Evolutionary conservation across 2,888 invertebrate species (phyloP).

Genomic region (Sarcophaga subvicina): DNA sequence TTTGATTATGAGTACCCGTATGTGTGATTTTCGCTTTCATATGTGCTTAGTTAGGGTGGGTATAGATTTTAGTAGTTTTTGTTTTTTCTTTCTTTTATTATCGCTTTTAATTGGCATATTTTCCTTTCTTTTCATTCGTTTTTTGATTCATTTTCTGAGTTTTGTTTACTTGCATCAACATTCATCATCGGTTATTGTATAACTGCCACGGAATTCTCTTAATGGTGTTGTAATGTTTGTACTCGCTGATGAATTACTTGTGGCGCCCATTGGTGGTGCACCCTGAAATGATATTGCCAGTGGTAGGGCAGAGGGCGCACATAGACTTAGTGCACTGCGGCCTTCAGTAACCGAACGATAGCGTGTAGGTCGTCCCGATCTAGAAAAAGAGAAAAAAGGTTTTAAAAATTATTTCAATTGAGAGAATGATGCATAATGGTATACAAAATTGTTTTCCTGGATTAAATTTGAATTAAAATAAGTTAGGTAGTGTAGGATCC

Average conservation of each 20-base stretch:
- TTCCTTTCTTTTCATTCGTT: neutral
- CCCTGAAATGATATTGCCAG: slow-evolving; percentile 90
- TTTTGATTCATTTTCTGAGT: neutral
- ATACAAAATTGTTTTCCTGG: no score
- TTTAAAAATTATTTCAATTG: slow-evolving; percentile 36
- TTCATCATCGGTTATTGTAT: slow-evolving; percentile 81
- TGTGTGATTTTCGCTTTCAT: neutral
- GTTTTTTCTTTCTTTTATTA: neutral
- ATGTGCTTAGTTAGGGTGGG: neutral
- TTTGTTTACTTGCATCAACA: slow-evolving; percentile 73
- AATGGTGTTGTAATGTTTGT: slow-evolving; percentile 76
- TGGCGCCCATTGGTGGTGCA: slow-evolving; percentile 80
- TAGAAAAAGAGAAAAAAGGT: slow-evolving; percentile 78
- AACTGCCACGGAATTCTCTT: slow-evolving; percentile 81
- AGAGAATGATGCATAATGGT: neutral
- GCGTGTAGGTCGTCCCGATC: slow-evolving; percentile 87
- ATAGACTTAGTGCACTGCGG: slow-evolving; percentile 87
- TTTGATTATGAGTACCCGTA: neutral
- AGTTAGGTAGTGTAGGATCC: no score
- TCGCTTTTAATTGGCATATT: neutral
- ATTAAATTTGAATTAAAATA: no score
- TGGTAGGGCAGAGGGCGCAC: slow-evolving; percentile 88
- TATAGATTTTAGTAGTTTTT: neutral
- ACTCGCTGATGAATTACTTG: slow-evolving; percentile 79
- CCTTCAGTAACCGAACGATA: slow-evolving; percentile 88